A percentile compares a stretch with the other conserved stretches of the same genome.
These are phyloP conservation scores for Helicorthomorpha holstii DNA, from an alignment of 1,140 invertebrate species.

Conservation along the genomic window DNA sequence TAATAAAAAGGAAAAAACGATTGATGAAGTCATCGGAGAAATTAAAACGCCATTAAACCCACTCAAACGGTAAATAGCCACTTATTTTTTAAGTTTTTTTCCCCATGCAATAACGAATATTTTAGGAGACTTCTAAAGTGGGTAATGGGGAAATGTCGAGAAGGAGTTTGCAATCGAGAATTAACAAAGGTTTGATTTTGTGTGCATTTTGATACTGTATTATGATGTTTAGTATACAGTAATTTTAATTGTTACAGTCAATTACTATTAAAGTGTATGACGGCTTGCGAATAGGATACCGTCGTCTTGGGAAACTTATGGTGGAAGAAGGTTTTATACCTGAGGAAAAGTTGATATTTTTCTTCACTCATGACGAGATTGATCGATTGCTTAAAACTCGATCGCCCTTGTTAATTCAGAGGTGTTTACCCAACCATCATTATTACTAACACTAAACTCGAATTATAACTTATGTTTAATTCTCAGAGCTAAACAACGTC, in stretches of 20 bases:
- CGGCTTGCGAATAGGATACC: background rate
- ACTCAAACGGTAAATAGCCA: background rate
- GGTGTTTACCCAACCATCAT: background rate
- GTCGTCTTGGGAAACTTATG: background rate
- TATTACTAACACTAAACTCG: background rate
- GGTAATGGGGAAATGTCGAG: background rate
- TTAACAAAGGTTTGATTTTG: background rate
- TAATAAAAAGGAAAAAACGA: too few relatives aligned
- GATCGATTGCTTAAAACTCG: background rate
- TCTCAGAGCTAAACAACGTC: background rate
- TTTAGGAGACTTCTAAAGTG: background rate
- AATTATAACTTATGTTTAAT: background rate
- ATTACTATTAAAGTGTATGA: background rate
- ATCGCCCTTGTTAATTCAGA: background rate
- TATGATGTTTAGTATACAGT: background rate
- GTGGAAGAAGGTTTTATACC: background rate
- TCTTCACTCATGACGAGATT: background rate
- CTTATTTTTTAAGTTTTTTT: background rate
- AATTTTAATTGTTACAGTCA: background rate
- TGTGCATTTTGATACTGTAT: background rate
- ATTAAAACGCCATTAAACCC: background rate
- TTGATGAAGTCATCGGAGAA: background rate
- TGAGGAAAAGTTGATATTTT: background rate
- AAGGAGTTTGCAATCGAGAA: background rate
- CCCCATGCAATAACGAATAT: too few relatives aligned